Percentiles rank a stretch among this genome's conserved stretches.
phyloP scores from a whole-genome alignment of 2,113 vertebrate species.

The Rana temporaria region DNA sequence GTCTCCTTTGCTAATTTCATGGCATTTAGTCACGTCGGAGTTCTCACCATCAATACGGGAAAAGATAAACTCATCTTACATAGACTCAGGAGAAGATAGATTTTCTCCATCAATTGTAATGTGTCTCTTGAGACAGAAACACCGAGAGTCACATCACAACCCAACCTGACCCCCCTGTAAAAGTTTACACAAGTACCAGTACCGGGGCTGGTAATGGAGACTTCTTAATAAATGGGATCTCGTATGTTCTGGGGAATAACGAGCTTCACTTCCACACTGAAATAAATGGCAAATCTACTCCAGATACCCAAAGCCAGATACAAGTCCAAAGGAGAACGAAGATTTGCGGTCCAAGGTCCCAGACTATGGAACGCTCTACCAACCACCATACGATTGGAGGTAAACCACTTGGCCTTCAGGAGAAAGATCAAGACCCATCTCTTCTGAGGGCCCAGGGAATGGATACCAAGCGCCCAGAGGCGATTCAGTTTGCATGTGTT shows the following conservation, averaged over 20 bases:
- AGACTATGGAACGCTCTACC: too few species aligned
- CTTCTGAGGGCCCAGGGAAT: too few species aligned
- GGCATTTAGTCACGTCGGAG: constrained; percentile 19
- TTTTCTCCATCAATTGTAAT: constrained; percentile 32
- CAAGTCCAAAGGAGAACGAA: too few species aligned
- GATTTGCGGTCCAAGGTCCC: too few species aligned
- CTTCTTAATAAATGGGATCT: neutral
- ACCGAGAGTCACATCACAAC: neutral
- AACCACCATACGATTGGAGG: too few species aligned
- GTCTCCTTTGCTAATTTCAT: constrained; percentile 30
- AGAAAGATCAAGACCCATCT: too few species aligned
- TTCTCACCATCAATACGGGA: constrained; percentile 10
- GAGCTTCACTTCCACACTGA: neutral
- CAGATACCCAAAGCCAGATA: too few species aligned
- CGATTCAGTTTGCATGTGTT: too few species aligned
- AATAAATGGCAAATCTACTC: too few species aligned
- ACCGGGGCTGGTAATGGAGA: neutral
- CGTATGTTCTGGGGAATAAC: neutral
- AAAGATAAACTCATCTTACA: constrained; percentile 3
- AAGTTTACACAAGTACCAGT: neutral
- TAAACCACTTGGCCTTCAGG: too few species aligned
- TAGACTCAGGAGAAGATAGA: constrained; percentile 6
- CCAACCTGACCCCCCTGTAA: neutral
- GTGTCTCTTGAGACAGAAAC: constrained; percentile 1
- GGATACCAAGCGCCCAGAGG: too few species aligned